Evolutionary conservation across 2,113 vertebrate species (phyloP), one percentile per base, ranked within the genome.

Genomic region (Pseudopodoces humilis): DNA sequence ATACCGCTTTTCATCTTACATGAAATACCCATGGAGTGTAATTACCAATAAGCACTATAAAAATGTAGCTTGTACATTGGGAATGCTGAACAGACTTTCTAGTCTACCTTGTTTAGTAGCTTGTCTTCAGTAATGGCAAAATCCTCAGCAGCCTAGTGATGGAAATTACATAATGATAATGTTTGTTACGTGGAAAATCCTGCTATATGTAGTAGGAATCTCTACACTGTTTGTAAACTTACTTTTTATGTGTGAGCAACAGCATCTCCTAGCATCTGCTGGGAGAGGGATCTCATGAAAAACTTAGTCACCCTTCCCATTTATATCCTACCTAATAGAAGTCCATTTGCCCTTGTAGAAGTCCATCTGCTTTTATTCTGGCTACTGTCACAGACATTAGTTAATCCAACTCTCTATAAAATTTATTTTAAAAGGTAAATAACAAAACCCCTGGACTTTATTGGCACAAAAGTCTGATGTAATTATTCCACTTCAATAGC

Each of bases 401-500:
- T 95, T 59, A 88, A 86, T 90, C 47, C 27, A 64, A 22, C 15
- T 70, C 15, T 53, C 47, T 65, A 4, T 88, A 88, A 85, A 85
- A 81, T 44, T 23, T 55, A 46, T 55, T 84, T 70, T 13, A 31
- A 83, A 60, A 85, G 20, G 11, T 35, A 41, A 68, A 18, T 16
- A 68, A n/a, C 30, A 55, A 33, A 59, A 0, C 2, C 4, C 2
- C 13, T 30, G 8, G 72, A 56, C 13, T 86, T 87, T 41, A 58
- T 75, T 75, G 79, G 68, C 68, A 63, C 47, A 90, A 83, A 74
- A 70, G 71, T 30, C 39, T 77, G 90, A 81, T 1, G 4, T 39
- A 94, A 81, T 92, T 92, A 70, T 79, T 96, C 65, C 53, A 64
- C 49, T 86, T 82, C 47, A 94, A 76, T 55, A 71, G 30, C 35